Base-by-base conservation (phyloP, 2,113 vertebrate species). In the Corydoras sp. region DNA sequence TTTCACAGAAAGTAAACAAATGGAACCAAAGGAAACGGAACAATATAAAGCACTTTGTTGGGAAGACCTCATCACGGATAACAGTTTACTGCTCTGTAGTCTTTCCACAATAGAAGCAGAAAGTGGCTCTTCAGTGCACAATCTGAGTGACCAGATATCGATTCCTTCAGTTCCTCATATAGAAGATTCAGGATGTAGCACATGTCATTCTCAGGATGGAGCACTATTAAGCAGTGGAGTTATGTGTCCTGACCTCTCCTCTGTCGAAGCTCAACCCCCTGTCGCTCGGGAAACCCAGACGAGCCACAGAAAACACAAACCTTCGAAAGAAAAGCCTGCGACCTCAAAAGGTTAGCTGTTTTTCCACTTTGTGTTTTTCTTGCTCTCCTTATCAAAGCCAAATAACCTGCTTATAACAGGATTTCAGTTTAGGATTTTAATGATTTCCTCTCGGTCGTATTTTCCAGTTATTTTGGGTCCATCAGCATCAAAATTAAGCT, bases 101-200 rank as follows among this genome's bases (percentile, higher is more conserved):
- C 13, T 35, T 48, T 32, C 24, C n/a, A 10, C 18, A 18, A 29
- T 15, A 12, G 30, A n/a, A 14, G 50, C 49, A 15, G 15, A 63
- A 66, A 69, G 50, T n/a, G 58, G 18, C 11, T 24, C 76, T 30
- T 53, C 70, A 5, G 30, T 10, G 24, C 3, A 58, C 14, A 2
- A 2, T 7, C 49, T 32, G 13, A 61, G 18, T 68, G 50, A 61
- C 9, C 62, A 32, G 50, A 50, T 35, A 31, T 6, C 12, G 18
- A 15, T 35, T 49, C 15, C 63, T 69, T 72, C 67, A 24, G 9
- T 14, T 7, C 61, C 31, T 29, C 65, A 32, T 24, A 5, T 14
- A 30, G 70, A 79, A 10, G 77, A 73, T 59, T 79, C 74, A 29
- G 74, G 73, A 30, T 72, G 61, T 56, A 49, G 69, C 43, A 69